Conservation (phyloP, 1,140 invertebrate genomes). For the Trichonephila inaurata region DNA sequence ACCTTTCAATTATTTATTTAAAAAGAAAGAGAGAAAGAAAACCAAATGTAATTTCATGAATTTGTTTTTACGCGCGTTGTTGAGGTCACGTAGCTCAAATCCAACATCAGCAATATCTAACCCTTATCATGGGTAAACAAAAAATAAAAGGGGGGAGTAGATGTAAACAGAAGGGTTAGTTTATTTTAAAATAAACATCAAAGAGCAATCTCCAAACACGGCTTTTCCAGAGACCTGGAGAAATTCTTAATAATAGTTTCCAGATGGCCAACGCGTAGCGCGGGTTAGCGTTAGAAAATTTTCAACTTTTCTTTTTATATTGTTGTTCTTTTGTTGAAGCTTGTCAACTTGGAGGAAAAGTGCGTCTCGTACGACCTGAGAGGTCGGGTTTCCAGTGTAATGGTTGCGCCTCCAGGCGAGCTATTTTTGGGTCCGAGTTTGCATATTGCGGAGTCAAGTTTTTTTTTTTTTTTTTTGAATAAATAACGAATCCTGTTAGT, state of each 20-base stretch:
- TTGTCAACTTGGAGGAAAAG: neutral
- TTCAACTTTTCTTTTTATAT: neutral
- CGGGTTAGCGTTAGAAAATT: neutral
- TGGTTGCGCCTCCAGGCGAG: neutral
- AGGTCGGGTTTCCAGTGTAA: slow-evolving; percentile 13
- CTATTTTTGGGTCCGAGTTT: neutral
- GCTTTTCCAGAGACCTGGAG: neutral
- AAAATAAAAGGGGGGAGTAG: neutral
- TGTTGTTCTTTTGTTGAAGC: neutral
- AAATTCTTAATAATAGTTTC: neutral
- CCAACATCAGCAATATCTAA: neutral
- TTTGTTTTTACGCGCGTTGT: neutral
- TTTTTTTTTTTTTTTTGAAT: neutral
- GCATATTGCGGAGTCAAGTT: neutral
- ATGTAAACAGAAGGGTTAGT: neutral
- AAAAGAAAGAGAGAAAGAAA: too few species aligned
- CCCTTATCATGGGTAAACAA: neutral
- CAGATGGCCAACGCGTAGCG: slow-evolving; percentile 28
- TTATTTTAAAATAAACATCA: neutral
- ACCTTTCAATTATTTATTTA: too few species aligned
- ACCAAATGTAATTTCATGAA: too few species aligned
- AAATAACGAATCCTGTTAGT: neutral
- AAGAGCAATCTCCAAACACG: neutral
- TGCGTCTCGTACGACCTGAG: neutral
- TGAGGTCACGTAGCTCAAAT: neutral